Percentiles rank a stretch among this genome's conserved stretches.
These are phyloP conservation scores for Chlorops oryzae DNA, from an alignment of 1,140 invertebrate genomes.

Conservation along the genomic window DNA sequence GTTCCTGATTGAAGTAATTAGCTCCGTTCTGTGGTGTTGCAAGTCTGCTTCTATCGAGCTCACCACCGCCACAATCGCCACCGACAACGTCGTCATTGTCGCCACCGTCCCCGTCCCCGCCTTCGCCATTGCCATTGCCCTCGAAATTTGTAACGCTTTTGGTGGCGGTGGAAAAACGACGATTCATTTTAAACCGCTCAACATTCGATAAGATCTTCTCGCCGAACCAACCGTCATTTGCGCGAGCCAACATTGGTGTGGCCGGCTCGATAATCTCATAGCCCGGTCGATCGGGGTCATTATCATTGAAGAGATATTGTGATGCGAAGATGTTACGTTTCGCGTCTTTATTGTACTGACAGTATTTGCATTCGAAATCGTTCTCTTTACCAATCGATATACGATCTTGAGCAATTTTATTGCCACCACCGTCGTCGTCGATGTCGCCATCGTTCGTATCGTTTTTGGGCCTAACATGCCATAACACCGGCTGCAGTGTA, in stretches of 20 bases:
- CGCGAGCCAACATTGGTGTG: conserved; percentile 57
- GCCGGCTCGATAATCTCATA: conserved; percentile 60
- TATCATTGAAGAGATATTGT: conserved; percentile 61
- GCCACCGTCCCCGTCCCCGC: conserved; percentile 13
- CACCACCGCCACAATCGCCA: too few relatives aligned
- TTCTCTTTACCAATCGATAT: conserved; percentile 50
- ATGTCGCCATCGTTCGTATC: conserved; percentile 8
- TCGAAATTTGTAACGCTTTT: conserved; percentile 31
- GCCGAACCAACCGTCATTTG: conserved; percentile 61
- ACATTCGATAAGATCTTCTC: conserved; percentile 19
- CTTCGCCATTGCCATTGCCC: conserved; percentile 40
- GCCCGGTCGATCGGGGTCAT: conserved; percentile 55
- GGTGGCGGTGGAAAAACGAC: conserved; percentile 15
- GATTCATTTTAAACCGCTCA: conserved; percentile 35
- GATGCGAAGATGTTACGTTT: conserved; percentile 54
- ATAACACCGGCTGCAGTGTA: conserved; percentile 59
- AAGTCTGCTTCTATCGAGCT: too few relatives aligned
- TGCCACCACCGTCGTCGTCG: conserved; percentile 29
- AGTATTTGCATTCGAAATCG: conserved; percentile 33
- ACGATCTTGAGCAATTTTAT: conserved; percentile 20
- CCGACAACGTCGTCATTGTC: conserved; percentile 3
- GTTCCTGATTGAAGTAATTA: conserved; percentile 49
- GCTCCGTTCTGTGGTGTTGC: too few relatives aligned
- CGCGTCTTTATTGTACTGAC: conserved; percentile 27
- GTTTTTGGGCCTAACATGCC: conserved; percentile 52